Conservation (phyloP, 2,113 vertebrate species). For the Epinephelus moara region DNA sequence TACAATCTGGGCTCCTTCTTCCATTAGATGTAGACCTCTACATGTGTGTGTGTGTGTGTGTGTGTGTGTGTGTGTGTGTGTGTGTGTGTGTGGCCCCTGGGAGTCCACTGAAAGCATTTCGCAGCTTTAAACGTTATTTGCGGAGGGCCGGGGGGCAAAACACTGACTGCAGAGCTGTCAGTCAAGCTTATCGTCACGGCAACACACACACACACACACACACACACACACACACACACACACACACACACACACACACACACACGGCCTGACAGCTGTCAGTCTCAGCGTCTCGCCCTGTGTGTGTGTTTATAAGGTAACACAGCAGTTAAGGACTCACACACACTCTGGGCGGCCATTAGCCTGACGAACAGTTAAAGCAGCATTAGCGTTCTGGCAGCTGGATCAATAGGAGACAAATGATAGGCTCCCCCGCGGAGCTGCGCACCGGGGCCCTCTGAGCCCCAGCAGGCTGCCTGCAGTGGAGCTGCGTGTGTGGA, state of each 20-base stretch:
- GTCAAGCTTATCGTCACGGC: conserved; percentile 61
- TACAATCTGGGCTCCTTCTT: too few species aligned
- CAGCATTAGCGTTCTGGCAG: conserved; percentile 86
- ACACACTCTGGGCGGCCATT: conserved; percentile 53
- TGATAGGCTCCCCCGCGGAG: conserved; percentile 77
- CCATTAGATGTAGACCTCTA: neutral
- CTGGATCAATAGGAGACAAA: conserved; percentile 88
- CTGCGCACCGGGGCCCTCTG: conserved; percentile 55
- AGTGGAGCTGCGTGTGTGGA: neutral
- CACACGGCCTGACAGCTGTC: conserved; percentile 64
- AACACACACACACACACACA: conserved; percentile 14
- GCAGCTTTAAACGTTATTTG: conserved; percentile 75
- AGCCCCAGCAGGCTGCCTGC: neutral
- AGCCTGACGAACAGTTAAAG: conserved; percentile 71
- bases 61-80: conserved; percentile 15
- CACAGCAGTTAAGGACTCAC: conserved; percentile 11
- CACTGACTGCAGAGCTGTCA: conserved; percentile 54
- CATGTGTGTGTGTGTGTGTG: conserved; percentile 3
- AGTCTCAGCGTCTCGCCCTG: conserved; percentile 36
- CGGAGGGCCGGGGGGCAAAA: conserved; percentile 35
- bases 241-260: neutral
- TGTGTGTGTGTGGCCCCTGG: conserved; percentile 41
- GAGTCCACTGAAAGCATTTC: conserved; percentile 62
- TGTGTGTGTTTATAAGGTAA: conserved; percentile 7
- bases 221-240: conserved; percentile 4